Percentiles rank a stretch among this genome's conserved stretches.
phyloP scores from a whole-genome alignment of 2,888 invertebrate species.

The Caenorhabditis drosophilae region DNA sequence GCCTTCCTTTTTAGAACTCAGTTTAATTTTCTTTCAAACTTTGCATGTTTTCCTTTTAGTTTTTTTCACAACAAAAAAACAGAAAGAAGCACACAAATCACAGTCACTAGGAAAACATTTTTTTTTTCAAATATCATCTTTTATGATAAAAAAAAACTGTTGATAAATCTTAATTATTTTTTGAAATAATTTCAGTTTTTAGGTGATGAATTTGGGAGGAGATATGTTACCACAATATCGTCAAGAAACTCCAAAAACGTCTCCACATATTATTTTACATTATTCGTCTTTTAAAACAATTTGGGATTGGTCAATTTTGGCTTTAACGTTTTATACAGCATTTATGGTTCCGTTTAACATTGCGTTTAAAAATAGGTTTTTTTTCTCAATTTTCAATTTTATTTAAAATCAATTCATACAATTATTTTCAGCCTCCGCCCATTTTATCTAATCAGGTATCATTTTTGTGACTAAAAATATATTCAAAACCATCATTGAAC shows the following conservation, averaged over 20 bases:
- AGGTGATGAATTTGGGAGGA: conserved; percentile 88
- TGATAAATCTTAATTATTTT: not conserved
- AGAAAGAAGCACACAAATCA: too few relatives aligned
- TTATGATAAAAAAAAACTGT: not conserved
- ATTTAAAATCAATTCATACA: not conserved
- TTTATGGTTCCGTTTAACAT: conserved; percentile 99
- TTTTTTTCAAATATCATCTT: too few relatives aligned
- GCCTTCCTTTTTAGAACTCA: too few relatives aligned
- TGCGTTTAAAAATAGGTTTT: conserved; percentile 89
- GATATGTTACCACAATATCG: conserved; percentile 98
- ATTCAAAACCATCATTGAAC: too few relatives aligned
- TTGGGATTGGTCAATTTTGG: conserved; percentile 99
- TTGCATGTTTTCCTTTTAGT: too few relatives aligned
- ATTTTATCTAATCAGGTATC: conserved; percentile 35
- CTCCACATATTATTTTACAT: conserved; percentile 97
- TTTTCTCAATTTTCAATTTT: not conserved
- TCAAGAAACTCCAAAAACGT: conserved; percentile 99
- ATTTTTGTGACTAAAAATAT: too few relatives aligned
- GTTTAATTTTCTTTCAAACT: too few relatives aligned
- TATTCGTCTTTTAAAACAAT: conserved; percentile 95
- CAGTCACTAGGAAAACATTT: too few relatives aligned
- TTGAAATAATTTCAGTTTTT: conserved; percentile 10
- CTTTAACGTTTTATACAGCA: conserved; percentile 99
- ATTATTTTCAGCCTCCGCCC: conserved; percentile 29
- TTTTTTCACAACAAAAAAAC: too few relatives aligned